Evolutionary conservation across 2,888 invertebrate genomes (phyloP), one percentile per base, ranked within the genome.

Genomic region (Nesidiocoris tenuis): DNA sequence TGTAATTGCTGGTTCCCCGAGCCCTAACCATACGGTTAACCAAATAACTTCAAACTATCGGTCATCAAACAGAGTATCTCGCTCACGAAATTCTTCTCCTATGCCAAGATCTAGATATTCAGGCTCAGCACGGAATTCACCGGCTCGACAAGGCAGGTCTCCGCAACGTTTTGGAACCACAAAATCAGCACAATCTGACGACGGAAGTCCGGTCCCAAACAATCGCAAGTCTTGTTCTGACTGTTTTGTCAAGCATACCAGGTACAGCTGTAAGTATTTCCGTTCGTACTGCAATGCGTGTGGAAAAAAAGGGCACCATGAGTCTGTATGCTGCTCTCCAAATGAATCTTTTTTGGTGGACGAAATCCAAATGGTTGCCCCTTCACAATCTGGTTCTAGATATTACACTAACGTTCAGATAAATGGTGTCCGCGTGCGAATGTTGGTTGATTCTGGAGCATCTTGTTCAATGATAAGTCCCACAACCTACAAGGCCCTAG

Each of bases 401-500:
- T 22, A 64, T 64, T 24, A 64, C 24, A 24, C 17, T 64, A 25
- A 64, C n/a, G 23, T 64, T n/a, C 17, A 16, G 1, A 64, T 64
- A 1, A 64, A 64, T 64, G 64, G 23, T 9, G n/a, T 16, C 2
- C 64, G 17, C 9, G 23, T 22, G 9, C 22, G n/a, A 7, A 64
- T 64, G 64, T n/a, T 64, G n/a, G 19, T 64, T 16, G 64, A 64
- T 64, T 64, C 64, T 7, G 64, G 24, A 3, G 64, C n/a, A 1
- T 24, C 23, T 1, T 64, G 64, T 23, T 64, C 24, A 2, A 64
- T 64, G 64, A 64, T 64, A 9, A 64, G 24, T 1, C 2, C n/a
- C 2, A 7, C 64, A 2, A 64, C 22, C 16, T 23, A 64, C n/a
- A 2, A n/a, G n/a, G 64, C 2, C 5, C 17, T 61, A 21, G 61